Evolutionary conservation across 2,888 invertebrate genomes (phyloP).

Genomic region (Synergus itoensis): DNA sequence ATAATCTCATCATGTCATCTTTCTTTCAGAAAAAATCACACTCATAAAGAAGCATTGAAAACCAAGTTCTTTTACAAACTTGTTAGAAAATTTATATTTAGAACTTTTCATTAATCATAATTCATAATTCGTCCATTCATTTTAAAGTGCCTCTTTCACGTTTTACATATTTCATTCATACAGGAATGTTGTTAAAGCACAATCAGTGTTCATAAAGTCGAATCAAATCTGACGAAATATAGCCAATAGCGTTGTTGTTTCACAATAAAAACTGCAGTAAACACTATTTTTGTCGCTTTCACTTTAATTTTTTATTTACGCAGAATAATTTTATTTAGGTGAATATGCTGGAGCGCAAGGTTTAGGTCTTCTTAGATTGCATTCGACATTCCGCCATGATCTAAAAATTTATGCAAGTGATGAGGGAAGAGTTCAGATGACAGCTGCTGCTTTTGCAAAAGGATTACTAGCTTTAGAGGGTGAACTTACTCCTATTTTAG

Average conservation of each 20-base stretch:
- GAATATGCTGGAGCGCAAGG: constrained; percentile 97
- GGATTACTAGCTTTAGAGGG: constrained; percentile 98
- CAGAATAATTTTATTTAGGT: constrained; percentile 74
- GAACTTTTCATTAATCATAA: constrained; percentile 33
- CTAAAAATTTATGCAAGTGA: constrained; percentile 99
- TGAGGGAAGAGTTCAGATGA: constrained; percentile 99
- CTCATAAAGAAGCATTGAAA: neutral
- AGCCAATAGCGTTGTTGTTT: constrained; percentile 12
- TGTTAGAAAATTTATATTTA: constrained; percentile 34
- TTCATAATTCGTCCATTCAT: constrained; percentile 23
- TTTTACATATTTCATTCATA: neutral
- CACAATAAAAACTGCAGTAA: constrained; percentile 35
- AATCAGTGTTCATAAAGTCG: constrained; percentile 2
- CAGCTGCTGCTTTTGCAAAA: constrained; percentile 99
- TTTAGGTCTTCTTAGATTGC: constrained; percentile 94
- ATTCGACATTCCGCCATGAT: constrained; percentile 99
- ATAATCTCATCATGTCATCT: constrained; percentile 32
- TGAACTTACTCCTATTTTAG: constrained; percentile 98
- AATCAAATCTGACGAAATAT: neutral
- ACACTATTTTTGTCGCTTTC: constrained; percentile 4
- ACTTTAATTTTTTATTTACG: constrained; percentile 36
- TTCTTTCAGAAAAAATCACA: constrained; percentile 23
- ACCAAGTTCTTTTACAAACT: constrained; percentile 12
- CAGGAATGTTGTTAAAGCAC: constrained; percentile 3
- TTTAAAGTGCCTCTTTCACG: constrained; percentile 1